A percentile compares a stretch with the other conserved stretches of the same genome.
Evolutionary conservation across 2,113 vertebrate genomes (phyloP).

Genomic region (Capricornis sumatraensis): DNA sequence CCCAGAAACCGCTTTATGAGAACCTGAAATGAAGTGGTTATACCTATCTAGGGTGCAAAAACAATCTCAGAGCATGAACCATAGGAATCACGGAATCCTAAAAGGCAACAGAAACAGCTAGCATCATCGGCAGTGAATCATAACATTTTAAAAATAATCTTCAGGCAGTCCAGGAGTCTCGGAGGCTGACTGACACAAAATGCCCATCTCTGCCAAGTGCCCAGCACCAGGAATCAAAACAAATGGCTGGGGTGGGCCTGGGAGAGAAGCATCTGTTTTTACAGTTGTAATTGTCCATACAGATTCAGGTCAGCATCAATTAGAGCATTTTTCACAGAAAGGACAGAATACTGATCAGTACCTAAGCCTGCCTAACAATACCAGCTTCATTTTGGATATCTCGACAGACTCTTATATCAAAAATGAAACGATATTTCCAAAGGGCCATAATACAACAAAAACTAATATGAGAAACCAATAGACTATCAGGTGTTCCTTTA

Average conservation of each 20-base stretch:
- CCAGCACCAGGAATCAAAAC: slow-evolving; percentile 5
- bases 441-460: slow-evolving; percentile 36
- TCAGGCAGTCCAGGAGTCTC: slow-evolving; percentile 21
- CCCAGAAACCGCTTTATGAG: background rate
- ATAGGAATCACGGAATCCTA: background rate
- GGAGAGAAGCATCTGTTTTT: slow-evolving; percentile 41
- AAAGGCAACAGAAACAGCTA: background rate
- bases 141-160: slow-evolving; percentile 35
- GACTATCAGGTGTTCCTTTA: slow-evolving; percentile 26
- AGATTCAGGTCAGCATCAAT: slow-evolving; percentile 16
- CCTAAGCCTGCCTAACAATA: background rate
- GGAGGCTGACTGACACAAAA: background rate
- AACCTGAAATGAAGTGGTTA: background rate
- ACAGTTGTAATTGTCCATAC: slow-evolving; percentile 37
- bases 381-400: background rate
- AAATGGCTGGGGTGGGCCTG: background rate
- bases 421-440: slow-evolving; percentile 27
- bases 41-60: slow-evolving; percentile 10
- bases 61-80: background rate
- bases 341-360: slow-evolving; percentile 28
- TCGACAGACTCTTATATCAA: background rate
- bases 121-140: background rate
- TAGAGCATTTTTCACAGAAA: slow-evolving; percentile 22
- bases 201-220: background rate
- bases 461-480: background rate